phyloP scores from a whole-genome alignment of 2,888 invertebrate genomes.

The Hydrotaea cyrtoneurina region DNA sequence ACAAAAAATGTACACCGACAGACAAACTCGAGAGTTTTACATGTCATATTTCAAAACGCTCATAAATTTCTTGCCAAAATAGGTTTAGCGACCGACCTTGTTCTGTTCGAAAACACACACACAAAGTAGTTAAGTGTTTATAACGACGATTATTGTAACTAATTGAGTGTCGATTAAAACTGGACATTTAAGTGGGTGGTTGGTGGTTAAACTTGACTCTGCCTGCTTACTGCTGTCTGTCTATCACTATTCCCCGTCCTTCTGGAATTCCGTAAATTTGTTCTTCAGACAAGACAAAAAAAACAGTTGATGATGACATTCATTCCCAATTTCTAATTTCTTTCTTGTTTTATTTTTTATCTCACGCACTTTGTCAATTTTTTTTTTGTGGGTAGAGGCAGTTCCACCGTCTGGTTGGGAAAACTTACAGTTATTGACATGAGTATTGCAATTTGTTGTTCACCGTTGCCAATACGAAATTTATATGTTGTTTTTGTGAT shows the following conservation, averaged over 20 bases:
- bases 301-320: constrained; percentile 36
- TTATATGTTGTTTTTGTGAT: constrained; percentile 50
- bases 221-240: constrained; percentile 59
- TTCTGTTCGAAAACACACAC: constrained; percentile 45
- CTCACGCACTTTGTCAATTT: constrained; percentile 65
- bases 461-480: constrained; percentile 63
- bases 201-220: constrained; percentile 16
- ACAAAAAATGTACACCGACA: too few species aligned
- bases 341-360: constrained; percentile 45
- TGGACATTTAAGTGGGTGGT: neutral
- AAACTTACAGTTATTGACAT: constrained; percentile 80
- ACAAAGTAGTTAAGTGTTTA: constrained; percentile 18
- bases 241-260: neutral
- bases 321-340: constrained; percentile 6
- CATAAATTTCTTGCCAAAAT: constrained; percentile 32
- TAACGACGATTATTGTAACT: neutral
- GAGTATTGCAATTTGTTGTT: constrained; percentile 74
- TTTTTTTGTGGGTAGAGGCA: constrained; percentile 46
- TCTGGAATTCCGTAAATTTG: neutral
- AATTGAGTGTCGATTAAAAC: constrained; percentile 29
- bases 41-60: too few species aligned
- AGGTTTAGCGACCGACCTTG: constrained; percentile 48
- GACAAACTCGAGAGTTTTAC: too few species aligned
- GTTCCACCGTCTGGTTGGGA: constrained; percentile 38
- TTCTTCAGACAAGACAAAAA: neutral